Conservation (phyloP, 2,797 vertebrate genomes). For the Danio jaintianensis region DNA sequence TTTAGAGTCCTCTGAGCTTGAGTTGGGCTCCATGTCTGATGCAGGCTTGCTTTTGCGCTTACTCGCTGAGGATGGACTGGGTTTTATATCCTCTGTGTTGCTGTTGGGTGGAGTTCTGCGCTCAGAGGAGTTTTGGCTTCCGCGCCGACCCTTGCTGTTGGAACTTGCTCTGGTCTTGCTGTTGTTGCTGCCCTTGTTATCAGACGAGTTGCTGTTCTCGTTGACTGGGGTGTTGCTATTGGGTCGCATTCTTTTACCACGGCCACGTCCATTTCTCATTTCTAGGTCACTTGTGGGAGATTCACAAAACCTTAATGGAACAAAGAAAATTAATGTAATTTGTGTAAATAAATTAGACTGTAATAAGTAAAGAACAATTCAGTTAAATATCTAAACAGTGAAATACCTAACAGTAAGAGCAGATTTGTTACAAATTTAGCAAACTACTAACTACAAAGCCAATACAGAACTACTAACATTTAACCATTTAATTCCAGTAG, state of each 20-base stretch:
- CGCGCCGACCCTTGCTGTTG: conserved; percentile 95
- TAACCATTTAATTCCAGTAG: no score
- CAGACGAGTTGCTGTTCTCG: conserved; percentile 87
- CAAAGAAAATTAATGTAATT: neutral
- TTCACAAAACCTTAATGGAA: conserved; percentile 90
- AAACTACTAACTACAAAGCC: no score
- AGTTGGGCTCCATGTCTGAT: conserved; percentile 98
- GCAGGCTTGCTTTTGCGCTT: conserved; percentile 96
- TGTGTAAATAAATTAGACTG: no score
- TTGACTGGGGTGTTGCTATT: conserved; percentile 94
- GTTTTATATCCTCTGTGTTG: conserved; percentile 91
- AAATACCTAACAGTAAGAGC: no score
- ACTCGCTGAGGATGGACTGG: conserved; percentile 91
- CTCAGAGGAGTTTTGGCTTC: conserved; percentile 96
- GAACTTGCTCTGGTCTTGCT: conserved; percentile 95
- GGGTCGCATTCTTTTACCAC: conserved; percentile 95
- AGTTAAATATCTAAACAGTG: no score
- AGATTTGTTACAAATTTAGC: no score
- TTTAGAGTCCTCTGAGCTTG: conserved; percentile 98
- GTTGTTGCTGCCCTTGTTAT: conserved; percentile 87
- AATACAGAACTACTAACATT: no score
- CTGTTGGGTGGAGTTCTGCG: conserved; percentile 90
- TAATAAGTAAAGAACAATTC: no score
- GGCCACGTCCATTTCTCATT: conserved; percentile 95
- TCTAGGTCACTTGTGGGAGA: conserved; percentile 98